Base-by-base conservation (phyloP, 30 jellyfish, hydroid and myxozoan genomes). In the Turritopsis dohrnii region DNA sequence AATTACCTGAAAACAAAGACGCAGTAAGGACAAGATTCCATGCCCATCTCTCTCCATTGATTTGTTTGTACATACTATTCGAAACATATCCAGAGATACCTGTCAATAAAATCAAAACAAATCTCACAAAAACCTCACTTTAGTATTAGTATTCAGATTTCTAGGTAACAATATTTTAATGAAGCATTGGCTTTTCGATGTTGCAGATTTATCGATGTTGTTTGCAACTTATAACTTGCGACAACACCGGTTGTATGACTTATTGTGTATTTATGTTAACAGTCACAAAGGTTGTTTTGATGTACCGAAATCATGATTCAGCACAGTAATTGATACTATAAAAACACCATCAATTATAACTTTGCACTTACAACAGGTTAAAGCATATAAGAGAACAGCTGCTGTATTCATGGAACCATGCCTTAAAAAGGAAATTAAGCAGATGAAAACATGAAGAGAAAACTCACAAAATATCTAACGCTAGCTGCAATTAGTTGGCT, bases 321-420 rank as follows among this genome's bases (percentile, higher is more conserved):
- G n/a, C n/a, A n/a, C n/a, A n/a, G n/a, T n/a, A 13, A 41, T 41
- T 41, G 9, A 41, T 41, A 13, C 5, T 5, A 41, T 13, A 41
- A 13, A 41, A 3, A 41, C 5, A 5, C 60, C 60, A 69, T 69
- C 0, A 69, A 69, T 7, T 0, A 0, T n/a, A 16, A 75, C 9
- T 1, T n/a, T 0, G 28, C 19, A 88, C 98, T 79, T 82, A 93
- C 98, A 93, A 75, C 98, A 93, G 1, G 98, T 93, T 65, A 93
- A 79, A 4, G 98, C 98, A 72, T 93, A 93, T 26, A 93, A 86
- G 54, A 93, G 84, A 28, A 93, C 98, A 60, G 98, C 98, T 23
- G 98, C 98, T 22, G 98, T 93, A 72, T 93, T 93, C 98, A 93
- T 93, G 17, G 94, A 84, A 0, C 98, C 98, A 85, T 93, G 98